phyloP scores from a whole-genome alignment of 2,113 vertebrate genomes.

The Oriolus oriolus region DNA sequence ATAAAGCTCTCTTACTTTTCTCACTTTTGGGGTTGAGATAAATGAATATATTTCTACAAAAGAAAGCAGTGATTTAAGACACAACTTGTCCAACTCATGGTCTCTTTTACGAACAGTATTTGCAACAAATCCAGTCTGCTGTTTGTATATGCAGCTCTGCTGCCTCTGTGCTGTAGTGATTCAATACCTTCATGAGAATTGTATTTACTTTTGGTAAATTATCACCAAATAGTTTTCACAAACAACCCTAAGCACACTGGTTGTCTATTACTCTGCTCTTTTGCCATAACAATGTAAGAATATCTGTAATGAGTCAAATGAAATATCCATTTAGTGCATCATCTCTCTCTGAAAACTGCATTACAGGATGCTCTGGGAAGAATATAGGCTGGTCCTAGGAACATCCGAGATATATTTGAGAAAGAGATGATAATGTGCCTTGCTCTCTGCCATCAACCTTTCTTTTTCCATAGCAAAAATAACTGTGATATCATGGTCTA shows the following conservation, averaged over 20 bases:
- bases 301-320: background rate
- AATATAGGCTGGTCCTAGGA: background rate
- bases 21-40: background rate
- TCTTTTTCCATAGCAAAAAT: background rate
- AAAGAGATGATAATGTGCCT: background rate
- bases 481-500: background rate
- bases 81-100: background rate
- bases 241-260: background rate
- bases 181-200: background rate
- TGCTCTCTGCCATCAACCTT: background rate
- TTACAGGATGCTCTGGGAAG: background rate
- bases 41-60: background rate
- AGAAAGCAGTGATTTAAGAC: background rate
- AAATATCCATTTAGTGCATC: background rate
- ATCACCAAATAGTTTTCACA: background rate
- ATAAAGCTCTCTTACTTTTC: background rate
- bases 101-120: background rate
- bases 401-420: background rate
- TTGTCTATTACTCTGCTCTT: background rate
- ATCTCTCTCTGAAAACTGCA: background rate
- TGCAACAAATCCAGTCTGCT: background rate
- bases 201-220: background rate
- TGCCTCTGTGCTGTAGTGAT: background rate
- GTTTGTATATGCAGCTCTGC: background rate
- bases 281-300: background rate